Evolutionary conservation across 2,888 invertebrate species (phyloP), one percentile per base, ranked within the genome.

Genomic region (Epinotia brunnichana): DNA sequence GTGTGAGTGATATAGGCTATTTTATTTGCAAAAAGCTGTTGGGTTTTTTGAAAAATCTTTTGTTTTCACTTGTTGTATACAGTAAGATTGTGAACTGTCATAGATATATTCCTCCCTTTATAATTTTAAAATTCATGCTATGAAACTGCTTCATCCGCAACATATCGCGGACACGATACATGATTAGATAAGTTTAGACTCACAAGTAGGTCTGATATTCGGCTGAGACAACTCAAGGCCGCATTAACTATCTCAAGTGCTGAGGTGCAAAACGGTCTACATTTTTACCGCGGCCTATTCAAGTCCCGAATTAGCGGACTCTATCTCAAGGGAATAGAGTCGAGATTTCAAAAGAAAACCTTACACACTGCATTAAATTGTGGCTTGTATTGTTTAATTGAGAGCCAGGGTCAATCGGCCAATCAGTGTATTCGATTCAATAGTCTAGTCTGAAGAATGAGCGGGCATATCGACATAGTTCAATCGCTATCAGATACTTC

Each of bases 141-240:
- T 13, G 13, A 39, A 39, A 19, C 19, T 54, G 19, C 15, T 54
- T 54, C 48, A 68, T 68, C 48, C 5, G 21, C 4, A 11, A 24
- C n/a, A 7, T 59, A 48, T 67, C 29, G 44, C 56, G 66, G 24
- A 56, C 24, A 21, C 4, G 41, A 61, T 66, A 66, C 19, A n/a
- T 5, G 59, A 68, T 68, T 68, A 48, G 67, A 68, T 68, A 67
- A 59, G 48, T 62, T 21, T 24, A 48, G 48, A 35, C 39, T 29
- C 17, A 21, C 24, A 63, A 51, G 29, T 29, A 17, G 35, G 39
- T 10, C 60, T 53, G 51, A 60, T 60, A 51, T 60, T 59, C 4
- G 48, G 19, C 15, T 48, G 11, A 59, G 35, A 51, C n/a, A 51
- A 51, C 13, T 10, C 59, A 68, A 21, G 68, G 68, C 53, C 51